phyloP scores from a whole-genome alignment of 2,113 vertebrate species.

The Danio rerio region DNA sequence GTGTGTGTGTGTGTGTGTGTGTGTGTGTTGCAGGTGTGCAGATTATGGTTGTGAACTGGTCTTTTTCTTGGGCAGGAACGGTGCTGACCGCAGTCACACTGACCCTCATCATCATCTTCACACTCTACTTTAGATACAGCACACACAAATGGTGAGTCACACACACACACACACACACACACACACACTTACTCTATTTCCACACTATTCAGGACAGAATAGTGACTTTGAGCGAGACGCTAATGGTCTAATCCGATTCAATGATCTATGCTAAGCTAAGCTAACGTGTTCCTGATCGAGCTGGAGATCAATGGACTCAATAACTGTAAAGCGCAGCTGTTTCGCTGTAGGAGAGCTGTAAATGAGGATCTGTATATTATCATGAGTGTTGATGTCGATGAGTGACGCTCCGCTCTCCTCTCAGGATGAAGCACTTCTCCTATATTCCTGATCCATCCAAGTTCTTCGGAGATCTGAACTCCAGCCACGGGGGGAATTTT shows the following conservation, averaged over 20 bases:
- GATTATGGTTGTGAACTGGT: not conserved
- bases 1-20: too few relatives aligned
- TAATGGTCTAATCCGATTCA: too few relatives aligned
- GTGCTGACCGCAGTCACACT: not conserved
- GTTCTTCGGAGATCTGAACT: slow-evolving; percentile 56
- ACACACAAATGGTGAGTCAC: not conserved
- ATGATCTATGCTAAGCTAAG: too few relatives aligned
- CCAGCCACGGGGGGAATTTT: slow-evolving; percentile 47
- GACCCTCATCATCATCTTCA: not conserved
- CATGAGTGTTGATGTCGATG: too few relatives aligned
- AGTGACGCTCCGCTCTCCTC: not conserved
- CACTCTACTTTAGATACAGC: not conserved
- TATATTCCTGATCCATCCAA: slow-evolving; percentile 62
- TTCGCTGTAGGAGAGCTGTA: too few relatives aligned
- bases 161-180: not conserved
- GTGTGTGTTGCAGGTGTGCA: too few relatives aligned
- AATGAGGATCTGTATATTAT: too few relatives aligned
- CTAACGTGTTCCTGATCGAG: too few relatives aligned
- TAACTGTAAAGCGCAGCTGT: too few relatives aligned
- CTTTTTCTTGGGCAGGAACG: not conserved
- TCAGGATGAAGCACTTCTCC: slow-evolving; percentile 56
- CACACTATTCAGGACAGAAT: not conserved
- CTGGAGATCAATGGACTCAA: too few relatives aligned
- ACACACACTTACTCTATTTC: not conserved
- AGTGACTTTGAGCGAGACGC: too few relatives aligned